Base-by-base conservation (phyloP, 2,113 vertebrate genomes). In the Nothobranchius furzeri region DNA sequence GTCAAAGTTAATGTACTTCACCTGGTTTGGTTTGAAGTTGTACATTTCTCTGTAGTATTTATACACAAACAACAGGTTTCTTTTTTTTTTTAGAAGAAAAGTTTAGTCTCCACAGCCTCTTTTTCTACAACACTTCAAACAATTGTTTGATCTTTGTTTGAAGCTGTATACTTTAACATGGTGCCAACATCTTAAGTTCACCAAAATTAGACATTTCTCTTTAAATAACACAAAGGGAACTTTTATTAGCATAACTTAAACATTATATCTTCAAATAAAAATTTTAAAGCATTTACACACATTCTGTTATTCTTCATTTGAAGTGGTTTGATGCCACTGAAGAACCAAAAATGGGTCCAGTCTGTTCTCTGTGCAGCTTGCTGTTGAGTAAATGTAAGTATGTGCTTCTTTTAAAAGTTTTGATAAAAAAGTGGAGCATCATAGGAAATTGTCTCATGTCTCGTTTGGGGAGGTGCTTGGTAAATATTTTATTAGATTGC, bases 121-220 rank as follows among this genome's bases (percentile, higher is more conserved):
- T 9, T 30, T 42, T 12, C 5, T 20, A 6, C 0, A 3, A 24
- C n/a, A 52, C 54, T 56, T 53, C 42, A 24, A 43, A 56, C 2
- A 8, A 1, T 3, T 37, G 49, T 56, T 60, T 70, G 2, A 46
- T 68, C 17, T 50, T 3, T 9, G 48, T 30, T 30, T 30, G 30
- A 52, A 54, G 46, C 69, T 64, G 64, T 3, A 72, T 46, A 54
- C 52, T 24, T 17, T 37, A 60, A 56, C 17, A 49, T n/a, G 13
- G 11, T 42, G 7, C 20, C 46, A n/a, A 63, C 62, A 67, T 64
- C 58, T 12, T 62, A 42, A 35, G 50, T 42, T n/a, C 53, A 45
- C 4, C 48, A 36, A 6, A 53, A 30, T 49, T 1, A 12, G 2
- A 53, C 17, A n/a, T n/a, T 24, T 4, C 45, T 37, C 45, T 14